A percentile compares a stretch with the other conserved stretches of the same genome.
Evolutionary conservation across 2,797 vertebrate species (phyloP).

Genomic region (Setipinna tenuifilis): DNA sequence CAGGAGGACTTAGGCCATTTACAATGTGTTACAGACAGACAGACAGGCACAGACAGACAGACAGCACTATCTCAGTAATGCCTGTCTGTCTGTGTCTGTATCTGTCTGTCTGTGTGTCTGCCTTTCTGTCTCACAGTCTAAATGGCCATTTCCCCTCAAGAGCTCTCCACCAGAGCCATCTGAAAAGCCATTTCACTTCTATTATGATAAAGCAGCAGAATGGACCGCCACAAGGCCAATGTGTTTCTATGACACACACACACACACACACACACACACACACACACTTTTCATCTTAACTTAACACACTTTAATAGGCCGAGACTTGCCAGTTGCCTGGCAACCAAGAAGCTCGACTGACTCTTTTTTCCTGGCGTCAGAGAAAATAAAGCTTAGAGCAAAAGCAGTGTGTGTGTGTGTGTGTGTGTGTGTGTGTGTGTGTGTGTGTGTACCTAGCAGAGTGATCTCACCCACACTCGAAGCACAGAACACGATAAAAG

Average conservation of each 20-base stretch:
- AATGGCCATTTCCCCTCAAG: neutral
- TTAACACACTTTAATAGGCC: constrained; percentile 26
- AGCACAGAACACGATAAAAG: neutral
- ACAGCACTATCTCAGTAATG: neutral
- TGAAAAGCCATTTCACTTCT: neutral
- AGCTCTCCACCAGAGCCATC: neutral
- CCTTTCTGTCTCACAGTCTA: too few species aligned
- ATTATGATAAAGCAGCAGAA: neutral
- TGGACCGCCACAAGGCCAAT: neutral
- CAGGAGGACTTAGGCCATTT: too few species aligned
- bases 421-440: neutral
- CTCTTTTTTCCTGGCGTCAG: constrained; percentile 1
- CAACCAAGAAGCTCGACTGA: constrained; percentile 28
- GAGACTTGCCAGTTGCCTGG: constrained; percentile 35
- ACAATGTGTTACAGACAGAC: neutral
- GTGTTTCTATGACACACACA: too few species aligned
- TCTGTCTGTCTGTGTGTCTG: neutral
- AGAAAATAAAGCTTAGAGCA: constrained; percentile 13
- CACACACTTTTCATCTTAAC: too few species aligned
- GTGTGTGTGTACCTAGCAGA: neutral
- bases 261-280: too few species aligned
- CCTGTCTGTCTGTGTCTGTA: neutral
- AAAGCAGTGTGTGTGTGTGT: neutral
- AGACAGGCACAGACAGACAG: too few species aligned
- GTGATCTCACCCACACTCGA: neutral